Base-by-base conservation (phyloP, 2,113 vertebrate genomes). In the Stomatorhinus ivindoensis region DNA sequence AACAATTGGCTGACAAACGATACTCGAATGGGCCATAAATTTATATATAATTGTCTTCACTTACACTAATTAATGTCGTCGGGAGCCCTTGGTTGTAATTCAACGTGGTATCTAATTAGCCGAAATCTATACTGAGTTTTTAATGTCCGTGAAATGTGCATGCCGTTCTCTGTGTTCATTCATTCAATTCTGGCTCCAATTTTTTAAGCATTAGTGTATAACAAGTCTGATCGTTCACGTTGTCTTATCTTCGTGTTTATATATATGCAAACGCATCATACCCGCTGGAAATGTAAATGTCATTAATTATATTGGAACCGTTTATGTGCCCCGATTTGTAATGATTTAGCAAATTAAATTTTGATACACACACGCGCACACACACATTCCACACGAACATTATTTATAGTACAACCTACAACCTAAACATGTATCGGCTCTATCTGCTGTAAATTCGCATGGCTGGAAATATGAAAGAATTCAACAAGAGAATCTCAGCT, bases 391-490 rank as follows among this genome's bases (percentile, higher is more conserved):
- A 31, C 10, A 69, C n/a, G 9, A 69, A 31, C 61, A 69, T 69
- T 69, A 69, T 69, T 69, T 69, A 69, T 69, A 31, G 27, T 69
- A 69, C n/a, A 65, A 65, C 13, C 27, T 73, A 31, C n/a, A 73
- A 39, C 4, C 31, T 80, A 39, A 42, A 80, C 35, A 27, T 83
- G 42, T 83, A 58, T 50, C 4, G 24, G 55, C 55, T 27, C 3
- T 42, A 61, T 50, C 10, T 42, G 55, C 87, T 17, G 2, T 24
- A 15, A 85, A 89, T 84, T 53, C n/a, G 11, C 85, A 24, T 46
- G 85, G 47, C 10, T 50, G 48, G 48, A 86, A 86, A 50, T 19
- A 31, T 87, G 35, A 27, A 48, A 58, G 44, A 88, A 90, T 92
- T 93, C 87, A 89, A 86, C 42, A 86, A 88, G 44, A 48, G 27